These are phyloP conservation scores for Argyrosomus regius DNA, from an alignment of 2,797 vertebrate genomes.

Conservation along the genomic window DNA sequence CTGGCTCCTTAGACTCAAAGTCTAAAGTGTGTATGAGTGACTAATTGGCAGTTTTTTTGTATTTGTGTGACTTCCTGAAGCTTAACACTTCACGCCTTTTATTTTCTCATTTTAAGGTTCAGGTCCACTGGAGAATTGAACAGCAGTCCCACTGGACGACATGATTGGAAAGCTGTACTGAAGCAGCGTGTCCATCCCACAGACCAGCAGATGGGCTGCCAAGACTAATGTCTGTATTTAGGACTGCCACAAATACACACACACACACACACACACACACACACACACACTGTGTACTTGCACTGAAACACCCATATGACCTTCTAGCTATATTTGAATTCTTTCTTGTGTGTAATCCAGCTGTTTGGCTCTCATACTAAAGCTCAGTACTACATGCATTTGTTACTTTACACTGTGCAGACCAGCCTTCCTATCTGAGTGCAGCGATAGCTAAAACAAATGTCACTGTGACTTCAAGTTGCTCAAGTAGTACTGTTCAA, in stretches of 20 bases:
- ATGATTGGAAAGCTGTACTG: background rate
- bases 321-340: slow-evolving; percentile 20
- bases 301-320: background rate
- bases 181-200: slow-evolving; percentile 3
- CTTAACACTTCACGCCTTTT: background rate
- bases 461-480: background rate
- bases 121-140: background rate
- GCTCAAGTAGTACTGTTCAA: background rate
- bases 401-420: background rate
- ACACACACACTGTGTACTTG: background rate
- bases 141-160: background rate
- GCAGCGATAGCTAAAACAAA: background rate
- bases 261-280: background rate
- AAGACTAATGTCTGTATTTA: slow-evolving; percentile 39
- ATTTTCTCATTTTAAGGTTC: background rate
- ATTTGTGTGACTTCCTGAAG: background rate
- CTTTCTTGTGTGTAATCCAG: slow-evolving; percentile 21
- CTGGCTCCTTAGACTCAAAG: background rate
- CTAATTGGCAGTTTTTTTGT: background rate
- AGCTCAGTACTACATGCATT: background rate
- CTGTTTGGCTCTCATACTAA: slow-evolving; percentile 2
- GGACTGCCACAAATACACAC: slow-evolving; percentile 26
- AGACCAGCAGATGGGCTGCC: slow-evolving; percentile 9
- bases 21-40: background rate
- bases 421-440: no score